A percentile compares a stretch with the other conserved stretches of the same genome.
phyloP scores from a whole-genome alignment of 2,888 invertebrate genomes.

The Sinhomidia bicolor region DNA sequence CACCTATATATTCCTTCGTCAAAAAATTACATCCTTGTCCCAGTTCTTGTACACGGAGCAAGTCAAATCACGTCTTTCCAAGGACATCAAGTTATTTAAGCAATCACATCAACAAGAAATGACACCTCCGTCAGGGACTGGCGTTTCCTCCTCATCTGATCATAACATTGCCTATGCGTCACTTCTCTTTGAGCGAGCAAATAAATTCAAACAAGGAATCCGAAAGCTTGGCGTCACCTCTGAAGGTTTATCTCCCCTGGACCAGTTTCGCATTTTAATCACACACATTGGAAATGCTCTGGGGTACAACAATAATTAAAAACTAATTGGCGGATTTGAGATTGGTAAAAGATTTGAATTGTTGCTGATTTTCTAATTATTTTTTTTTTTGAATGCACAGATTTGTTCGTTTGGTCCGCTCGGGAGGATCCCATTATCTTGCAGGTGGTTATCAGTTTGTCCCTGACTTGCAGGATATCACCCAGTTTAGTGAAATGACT shows the following conservation, averaged over 20 bases:
- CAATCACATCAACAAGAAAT: slow-evolving; percentile 78
- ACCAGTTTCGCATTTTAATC: slow-evolving; percentile 94
- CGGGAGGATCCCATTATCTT: slow-evolving; percentile 96
- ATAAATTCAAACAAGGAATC: slow-evolving; percentile 96
- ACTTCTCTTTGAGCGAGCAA: slow-evolving; percentile 93
- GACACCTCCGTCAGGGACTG: not conserved
- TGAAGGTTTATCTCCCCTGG: slow-evolving; percentile 93
- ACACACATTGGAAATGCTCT: slow-evolving; percentile 90
- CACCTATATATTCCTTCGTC: slow-evolving; percentile 95
- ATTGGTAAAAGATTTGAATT: too few relatives aligned
- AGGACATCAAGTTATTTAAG: slow-evolving; percentile 91
- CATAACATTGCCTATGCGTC: slow-evolving; percentile 38
- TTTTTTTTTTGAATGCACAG: slow-evolving; percentile 81
- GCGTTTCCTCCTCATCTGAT: not conserved
- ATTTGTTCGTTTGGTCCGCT: slow-evolving; percentile 96
- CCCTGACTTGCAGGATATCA: slow-evolving; percentile 88
- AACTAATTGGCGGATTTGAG: too few relatives aligned
- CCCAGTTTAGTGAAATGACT: slow-evolving; percentile 86
- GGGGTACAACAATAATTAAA: too few relatives aligned
- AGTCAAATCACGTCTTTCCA: slow-evolving; percentile 95
- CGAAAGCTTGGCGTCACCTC: slow-evolving; percentile 91
- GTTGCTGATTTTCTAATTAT: not conserved
- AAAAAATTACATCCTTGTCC: slow-evolving; percentile 96
- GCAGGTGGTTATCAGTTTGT: slow-evolving; percentile 95
- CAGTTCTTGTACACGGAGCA: slow-evolving; percentile 99